Evolutionary conservation across 2,797 vertebrate species (phyloP).

Genomic region (Sebastolobus altivelis): DNA sequence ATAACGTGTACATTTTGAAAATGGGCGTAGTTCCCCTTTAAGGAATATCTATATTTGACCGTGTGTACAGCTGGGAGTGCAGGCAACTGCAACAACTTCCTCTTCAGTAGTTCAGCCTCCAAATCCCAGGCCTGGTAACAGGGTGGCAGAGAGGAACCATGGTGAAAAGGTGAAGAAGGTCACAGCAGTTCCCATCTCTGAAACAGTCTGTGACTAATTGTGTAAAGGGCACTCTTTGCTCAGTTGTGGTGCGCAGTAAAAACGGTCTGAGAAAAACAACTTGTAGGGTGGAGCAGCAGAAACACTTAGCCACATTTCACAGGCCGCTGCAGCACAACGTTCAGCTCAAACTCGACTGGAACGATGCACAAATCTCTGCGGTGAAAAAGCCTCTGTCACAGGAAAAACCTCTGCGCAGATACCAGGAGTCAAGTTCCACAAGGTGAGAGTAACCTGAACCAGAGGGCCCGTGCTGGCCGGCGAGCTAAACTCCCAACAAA

Average conservation of each 20-base stretch:
- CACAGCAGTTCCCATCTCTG: conserved; percentile 35
- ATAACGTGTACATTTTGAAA: too few species aligned
- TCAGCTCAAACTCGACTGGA: neutral
- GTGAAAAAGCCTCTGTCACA: conserved; percentile 19
- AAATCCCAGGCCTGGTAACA: conserved; percentile 42
- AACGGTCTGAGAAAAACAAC: conserved; percentile 2
- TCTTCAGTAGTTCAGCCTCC: conserved; percentile 50
- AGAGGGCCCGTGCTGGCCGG: conserved; percentile 38
- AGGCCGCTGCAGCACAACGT: neutral
- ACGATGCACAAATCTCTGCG: conserved; percentile 12
- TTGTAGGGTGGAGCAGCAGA: conserved; percentile 3
- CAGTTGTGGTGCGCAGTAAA: conserved; percentile 14
- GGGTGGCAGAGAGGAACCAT: conserved; percentile 42
- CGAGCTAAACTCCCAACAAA: conserved; percentile 52
- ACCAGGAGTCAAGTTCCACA: conserved; percentile 59
- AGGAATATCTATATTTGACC: conserved; percentile 62
- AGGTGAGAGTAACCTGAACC: conserved; percentile 72
- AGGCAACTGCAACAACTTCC: conserved; percentile 68
- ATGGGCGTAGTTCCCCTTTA: neutral
- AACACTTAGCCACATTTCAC: neutral
- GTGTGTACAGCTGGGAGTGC: conserved; percentile 49
- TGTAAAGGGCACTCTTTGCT: conserved; percentile 14
- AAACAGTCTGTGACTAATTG: conserved; percentile 36
- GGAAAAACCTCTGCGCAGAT: conserved; percentile 28
- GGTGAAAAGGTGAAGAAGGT: conserved; percentile 52